phyloP scores from a whole-genome alignment of 1,140 invertebrate species.

The Rhagoletis zephyria region DNA sequence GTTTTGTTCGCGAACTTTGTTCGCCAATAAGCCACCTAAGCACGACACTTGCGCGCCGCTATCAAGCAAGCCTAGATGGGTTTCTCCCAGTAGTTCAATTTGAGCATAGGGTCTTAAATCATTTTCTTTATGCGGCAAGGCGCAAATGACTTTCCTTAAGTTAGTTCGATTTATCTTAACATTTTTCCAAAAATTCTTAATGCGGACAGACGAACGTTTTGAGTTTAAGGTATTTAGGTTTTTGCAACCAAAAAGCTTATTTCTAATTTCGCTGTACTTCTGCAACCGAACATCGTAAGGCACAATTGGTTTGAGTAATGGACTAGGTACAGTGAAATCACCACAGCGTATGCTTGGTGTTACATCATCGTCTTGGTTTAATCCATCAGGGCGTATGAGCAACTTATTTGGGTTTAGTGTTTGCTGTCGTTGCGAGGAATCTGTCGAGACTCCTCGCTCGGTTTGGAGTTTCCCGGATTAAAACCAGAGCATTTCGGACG shows the following conservation, averaged over 20 bases:
- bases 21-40: neutral
- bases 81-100: neutral
- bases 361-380: neutral
- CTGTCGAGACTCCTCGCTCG: too few species aligned
- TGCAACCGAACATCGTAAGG: neutral
- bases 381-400: too few species aligned
- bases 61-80: neutral
- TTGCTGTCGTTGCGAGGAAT: too few species aligned
- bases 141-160: neutral
- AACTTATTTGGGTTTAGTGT: too few species aligned
- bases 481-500: too few species aligned
- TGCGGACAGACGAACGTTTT: too few species aligned
- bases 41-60: neutral
- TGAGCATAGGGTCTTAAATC: neutral
- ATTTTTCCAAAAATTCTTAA: neutral
- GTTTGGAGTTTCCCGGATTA: too few species aligned
- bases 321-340: neutral
- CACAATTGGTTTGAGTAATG: neutral
- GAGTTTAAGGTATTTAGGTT: neutral
- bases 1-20: neutral
- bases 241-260: neutral
- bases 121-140: neutral
- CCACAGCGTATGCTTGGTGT: neutral
- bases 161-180: neutral
- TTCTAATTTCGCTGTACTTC: neutral